Conservation (phyloP, 2,888 invertebrate genomes). For the Drosophila hamatofila region DNA sequence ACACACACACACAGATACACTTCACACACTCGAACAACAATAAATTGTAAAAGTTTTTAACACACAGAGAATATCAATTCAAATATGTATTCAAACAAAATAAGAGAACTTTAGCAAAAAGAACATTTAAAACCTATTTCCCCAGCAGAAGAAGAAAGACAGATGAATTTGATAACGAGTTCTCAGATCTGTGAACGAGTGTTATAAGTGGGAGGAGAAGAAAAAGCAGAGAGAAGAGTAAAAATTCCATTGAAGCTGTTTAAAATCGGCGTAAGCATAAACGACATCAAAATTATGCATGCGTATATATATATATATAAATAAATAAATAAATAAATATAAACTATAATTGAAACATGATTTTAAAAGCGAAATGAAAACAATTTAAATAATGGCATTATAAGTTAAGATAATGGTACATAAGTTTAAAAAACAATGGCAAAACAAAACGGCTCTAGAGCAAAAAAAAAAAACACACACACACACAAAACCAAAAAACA, state of each 20-base stretch:
- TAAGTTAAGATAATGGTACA: constrained; percentile 79
- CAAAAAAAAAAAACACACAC: constrained; percentile 30
- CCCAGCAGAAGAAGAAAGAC: constrained; percentile 42
- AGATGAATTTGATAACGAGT: constrained; percentile 40
- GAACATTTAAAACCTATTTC: constrained; percentile 60
- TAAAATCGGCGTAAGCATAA: constrained; percentile 48
- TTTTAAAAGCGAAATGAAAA: constrained; percentile 65
- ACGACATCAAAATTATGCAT: constrained; percentile 54
- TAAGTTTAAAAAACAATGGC: constrained; percentile 85
- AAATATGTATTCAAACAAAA: constrained; percentile 41
- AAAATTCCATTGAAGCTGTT: constrained; percentile 56
- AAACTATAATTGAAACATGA: constrained; percentile 70
- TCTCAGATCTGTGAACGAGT: constrained; percentile 21
- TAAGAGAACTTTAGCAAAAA: constrained; percentile 56
- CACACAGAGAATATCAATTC: constrained; percentile 27
- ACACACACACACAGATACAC: constrained; percentile 11
- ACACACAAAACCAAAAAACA: constrained; percentile 31
- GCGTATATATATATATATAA: constrained; percentile 36
- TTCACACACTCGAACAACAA: constrained; percentile 38
- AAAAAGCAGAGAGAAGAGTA: neutral
- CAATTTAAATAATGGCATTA: constrained; percentile 70
- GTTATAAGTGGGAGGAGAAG: constrained; percentile 22
- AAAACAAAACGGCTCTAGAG: constrained; percentile 77
- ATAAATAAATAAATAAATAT: constrained; percentile 27
- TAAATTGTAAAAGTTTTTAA: constrained; percentile 68